Evolutionary conservation across 2,113 vertebrate species (phyloP), one percentile per base, ranked within the genome.

Genomic region (Poeciliopsis turrubarensis): DNA sequence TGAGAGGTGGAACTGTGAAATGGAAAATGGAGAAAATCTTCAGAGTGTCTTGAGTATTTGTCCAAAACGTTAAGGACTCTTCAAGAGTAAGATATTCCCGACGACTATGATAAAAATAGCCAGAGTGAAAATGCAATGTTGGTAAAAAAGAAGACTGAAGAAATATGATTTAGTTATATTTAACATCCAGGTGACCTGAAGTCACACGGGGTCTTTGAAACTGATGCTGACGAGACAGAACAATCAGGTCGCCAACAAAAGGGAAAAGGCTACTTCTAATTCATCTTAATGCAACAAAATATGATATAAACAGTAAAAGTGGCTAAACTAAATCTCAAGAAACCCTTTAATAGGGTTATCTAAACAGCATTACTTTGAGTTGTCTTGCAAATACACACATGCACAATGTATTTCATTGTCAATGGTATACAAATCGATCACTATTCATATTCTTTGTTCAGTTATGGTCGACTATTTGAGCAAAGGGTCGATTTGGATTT

Each of bases 1-100:
- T 60, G 25, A 65, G 17, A 51, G 60, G 29, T 25, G 31, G 34
- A 67, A 1, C 27, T 22, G 11, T 44, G 9, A 80, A 80, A 70
- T 75, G 73, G 64, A 51, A 75, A 51, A 75, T 13, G 5, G 6
- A n/a, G n/a, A 26, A 73, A 63, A 64, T 65, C 17, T 37, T 4
- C 17, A 68, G 51, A 60, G 19, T 65, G 41, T 41, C 25, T 72
- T 65, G 17, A 72, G 60, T 70, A 65, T 82, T 75, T 67, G 8
- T 54, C 7, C 31, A 66, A 39, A 73, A 78, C 47, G 22, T 60
- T 1, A 0, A 77, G 32, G 29, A 51, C 1, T 10, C 30, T 64
- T 65, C 3, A 31, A 32, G 68, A 75, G 73, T 3, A 9, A 41
- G 39, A 41, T 41, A 14, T 15, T 37, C 14, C 14, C 0, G 14